phyloP scores from a whole-genome alignment of 1,140 invertebrate species.

The Intoshia linei region DNA sequence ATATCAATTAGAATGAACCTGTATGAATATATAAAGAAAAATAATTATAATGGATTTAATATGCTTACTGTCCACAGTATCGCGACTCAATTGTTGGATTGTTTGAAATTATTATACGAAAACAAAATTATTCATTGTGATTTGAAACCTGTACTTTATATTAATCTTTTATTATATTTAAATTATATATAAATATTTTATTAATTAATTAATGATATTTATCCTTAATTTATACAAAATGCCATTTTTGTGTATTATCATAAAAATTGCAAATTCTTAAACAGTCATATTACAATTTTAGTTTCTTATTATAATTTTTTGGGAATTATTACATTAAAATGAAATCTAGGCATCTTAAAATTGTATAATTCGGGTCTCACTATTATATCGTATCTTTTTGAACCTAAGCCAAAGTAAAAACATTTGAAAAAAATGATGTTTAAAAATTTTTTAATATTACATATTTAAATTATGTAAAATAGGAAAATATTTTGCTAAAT shows the following conservation, averaged over 20 bases:
- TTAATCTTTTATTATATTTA: background rate
- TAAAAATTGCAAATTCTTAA: too few relatives aligned
- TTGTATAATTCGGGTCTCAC: background rate
- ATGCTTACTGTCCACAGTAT: slow-evolving; percentile 19
- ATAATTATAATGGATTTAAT: slow-evolving; percentile 22
- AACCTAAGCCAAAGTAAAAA: background rate
- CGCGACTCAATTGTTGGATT: slow-evolving; percentile 18
- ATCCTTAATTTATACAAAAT: too few relatives aligned
- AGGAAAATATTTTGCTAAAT: slow-evolving; percentile 22
- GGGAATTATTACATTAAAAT: too few relatives aligned
- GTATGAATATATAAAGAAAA: slow-evolving; percentile 23
- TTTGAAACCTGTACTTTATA: slow-evolving; percentile 18
- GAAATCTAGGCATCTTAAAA: background rate
- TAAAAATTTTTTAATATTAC: too few relatives aligned
- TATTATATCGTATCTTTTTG: background rate
- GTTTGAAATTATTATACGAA: slow-evolving; percentile 15
- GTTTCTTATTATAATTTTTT: too few relatives aligned
- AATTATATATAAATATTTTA: background rate
- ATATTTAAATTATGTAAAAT: too few relatives aligned
- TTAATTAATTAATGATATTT: background rate
- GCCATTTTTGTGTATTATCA: too few relatives aligned
- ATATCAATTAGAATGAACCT: slow-evolving; percentile 22
- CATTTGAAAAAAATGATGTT: too few relatives aligned
- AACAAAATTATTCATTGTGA: slow-evolving; percentile 24
- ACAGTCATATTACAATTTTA: too few relatives aligned